Evolutionary conservation across 1,140 invertebrate genomes (phyloP).

Genomic region (Drosophila ogumai): DNA sequence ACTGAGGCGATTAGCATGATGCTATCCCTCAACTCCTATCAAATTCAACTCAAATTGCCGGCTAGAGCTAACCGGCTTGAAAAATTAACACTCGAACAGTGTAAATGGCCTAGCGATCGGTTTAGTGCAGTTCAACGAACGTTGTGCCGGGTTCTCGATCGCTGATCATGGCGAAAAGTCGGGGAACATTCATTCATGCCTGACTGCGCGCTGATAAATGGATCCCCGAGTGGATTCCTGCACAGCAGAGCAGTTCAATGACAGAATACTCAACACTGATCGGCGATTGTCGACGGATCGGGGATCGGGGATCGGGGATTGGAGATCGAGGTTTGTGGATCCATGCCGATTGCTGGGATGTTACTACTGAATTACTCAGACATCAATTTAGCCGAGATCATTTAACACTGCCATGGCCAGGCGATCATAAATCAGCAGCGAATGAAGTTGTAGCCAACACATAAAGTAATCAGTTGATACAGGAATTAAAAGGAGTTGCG

Average conservation of each 20-base stretch:
- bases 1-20: constrained; percentile 35
- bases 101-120: constrained; percentile 41
- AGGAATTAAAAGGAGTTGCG: not conserved
- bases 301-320: not conserved
- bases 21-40: constrained; percentile 20
- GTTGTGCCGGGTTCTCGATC: constrained; percentile 21
- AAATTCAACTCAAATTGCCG: constrained; percentile 34
- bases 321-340: constrained; percentile 15
- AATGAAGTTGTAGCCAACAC: constrained; percentile 46
- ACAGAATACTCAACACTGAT: constrained; percentile 70
- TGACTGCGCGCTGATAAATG: constrained; percentile 52
- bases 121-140: constrained; percentile 63
- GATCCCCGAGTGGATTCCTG: constrained; percentile 46
- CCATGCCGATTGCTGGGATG: constrained; percentile 32
- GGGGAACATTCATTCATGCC: constrained; percentile 45
- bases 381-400: constrained; percentile 60
- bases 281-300: constrained; percentile 14
- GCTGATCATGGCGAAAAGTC: constrained; percentile 32
- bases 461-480: constrained; percentile 7
- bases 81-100: constrained; percentile 53
- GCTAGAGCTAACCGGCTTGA: constrained; percentile 43
- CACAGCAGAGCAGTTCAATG: constrained; percentile 58
- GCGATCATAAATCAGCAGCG: constrained; percentile 31
- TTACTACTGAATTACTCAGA: constrained; percentile 68
- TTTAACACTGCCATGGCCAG: constrained; percentile 58